Evolutionary conservation across 2,888 invertebrate genomes (phyloP).

Genomic region (Tridacna gigas): DNA sequence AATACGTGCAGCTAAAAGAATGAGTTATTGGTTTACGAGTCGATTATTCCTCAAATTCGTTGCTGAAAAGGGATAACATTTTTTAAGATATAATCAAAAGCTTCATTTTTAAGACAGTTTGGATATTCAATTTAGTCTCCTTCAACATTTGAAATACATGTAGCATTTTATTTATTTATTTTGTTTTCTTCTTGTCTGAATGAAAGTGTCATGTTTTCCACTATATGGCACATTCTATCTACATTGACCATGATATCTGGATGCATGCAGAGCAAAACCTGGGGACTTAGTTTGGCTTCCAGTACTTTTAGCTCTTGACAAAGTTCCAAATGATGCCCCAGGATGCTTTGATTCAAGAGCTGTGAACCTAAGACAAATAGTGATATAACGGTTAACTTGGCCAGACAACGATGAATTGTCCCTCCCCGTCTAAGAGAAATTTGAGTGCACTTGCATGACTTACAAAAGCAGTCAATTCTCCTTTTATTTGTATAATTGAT

Average conservation of each 20-base stretch:
- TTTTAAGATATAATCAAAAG: too few species aligned
- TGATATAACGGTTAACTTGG: conserved; percentile 28
- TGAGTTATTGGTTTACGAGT: too few species aligned
- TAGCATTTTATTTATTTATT: neutral
- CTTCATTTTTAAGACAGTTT: too few species aligned
- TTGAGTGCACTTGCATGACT: conserved; percentile 45
- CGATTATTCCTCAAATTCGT: too few species aligned
- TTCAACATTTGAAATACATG: too few species aligned
- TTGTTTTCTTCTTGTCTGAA: conserved; percentile 29
- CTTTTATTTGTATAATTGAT: conserved; percentile 48
- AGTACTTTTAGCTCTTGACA: conserved; percentile 57
- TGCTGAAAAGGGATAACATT: too few species aligned
- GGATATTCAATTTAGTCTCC: too few species aligned
- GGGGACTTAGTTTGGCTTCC: conserved; percentile 1
- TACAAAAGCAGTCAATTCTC: conserved; percentile 50
- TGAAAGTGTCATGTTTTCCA: conserved; percentile 39
- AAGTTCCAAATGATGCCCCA: conserved; percentile 60
- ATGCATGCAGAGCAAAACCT: neutral
- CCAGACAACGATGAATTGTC: conserved; percentile 56
- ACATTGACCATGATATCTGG: neutral
- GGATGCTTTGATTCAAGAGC: conserved; percentile 57
- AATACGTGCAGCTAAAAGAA: too few species aligned
- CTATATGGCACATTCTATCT: neutral
- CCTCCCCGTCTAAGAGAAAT: conserved; percentile 54
- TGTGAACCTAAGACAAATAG: conserved; percentile 43